Conservation (phyloP, 2,797 vertebrate genomes). For the Phylloscopus collybita region DNA sequence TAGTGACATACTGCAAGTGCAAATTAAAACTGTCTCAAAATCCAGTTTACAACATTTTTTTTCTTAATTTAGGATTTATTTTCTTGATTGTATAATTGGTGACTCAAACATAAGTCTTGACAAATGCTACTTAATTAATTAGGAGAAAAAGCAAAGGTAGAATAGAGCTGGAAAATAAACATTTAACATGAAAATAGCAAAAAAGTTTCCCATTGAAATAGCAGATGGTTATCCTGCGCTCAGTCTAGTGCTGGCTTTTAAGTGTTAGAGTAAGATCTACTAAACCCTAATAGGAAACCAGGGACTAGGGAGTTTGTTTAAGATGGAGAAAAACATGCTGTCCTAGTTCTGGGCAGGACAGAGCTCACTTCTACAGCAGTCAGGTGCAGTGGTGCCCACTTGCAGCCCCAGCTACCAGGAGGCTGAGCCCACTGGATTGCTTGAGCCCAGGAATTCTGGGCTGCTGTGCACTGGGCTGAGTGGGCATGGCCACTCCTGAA, state of each 20-base stretch:
- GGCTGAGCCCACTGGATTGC: neutral
- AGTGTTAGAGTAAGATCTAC: neutral
- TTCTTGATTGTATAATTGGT: neutral
- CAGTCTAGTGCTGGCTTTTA: neutral
- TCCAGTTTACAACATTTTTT: neutral
- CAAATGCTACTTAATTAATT: neutral
- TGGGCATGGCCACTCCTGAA: neutral
- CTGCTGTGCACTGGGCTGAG: fast-evolving
- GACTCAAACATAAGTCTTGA: neutral
- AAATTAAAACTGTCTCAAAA: neutral
- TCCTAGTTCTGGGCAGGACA: neutral
- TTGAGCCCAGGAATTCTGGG: neutral
- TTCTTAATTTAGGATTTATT: neutral
- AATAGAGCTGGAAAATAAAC: neutral
- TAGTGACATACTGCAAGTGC: neutral
- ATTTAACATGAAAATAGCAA: neutral
- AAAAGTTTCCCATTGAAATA: neutral
- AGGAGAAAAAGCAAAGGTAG: neutral
- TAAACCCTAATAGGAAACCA: neutral
- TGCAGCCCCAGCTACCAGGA: neutral
- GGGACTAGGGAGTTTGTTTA: neutral
- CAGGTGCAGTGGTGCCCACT: neutral
- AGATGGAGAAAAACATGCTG: neutral
- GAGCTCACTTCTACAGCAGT: neutral
- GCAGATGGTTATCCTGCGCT: neutral